Evolutionary conservation across 2,888 invertebrate genomes (phyloP), one percentile per base, ranked within the genome.

Genomic region (Platynereis dumerilii): DNA sequence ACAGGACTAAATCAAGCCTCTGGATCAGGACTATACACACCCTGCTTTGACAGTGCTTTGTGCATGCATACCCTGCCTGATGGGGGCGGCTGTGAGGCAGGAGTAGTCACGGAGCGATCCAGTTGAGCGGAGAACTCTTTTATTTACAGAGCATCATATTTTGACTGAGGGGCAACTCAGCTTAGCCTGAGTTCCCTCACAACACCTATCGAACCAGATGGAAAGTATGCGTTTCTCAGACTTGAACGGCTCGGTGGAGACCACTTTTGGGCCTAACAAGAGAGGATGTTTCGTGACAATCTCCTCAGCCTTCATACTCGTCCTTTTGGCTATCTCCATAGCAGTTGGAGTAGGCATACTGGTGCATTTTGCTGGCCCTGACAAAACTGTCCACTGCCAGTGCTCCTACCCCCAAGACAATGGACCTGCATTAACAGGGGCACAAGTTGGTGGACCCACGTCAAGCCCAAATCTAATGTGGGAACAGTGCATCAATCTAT

Each of bases 301-400:
- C 7, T 48, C 52, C 22, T 74, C 72, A 48, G 78, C 73, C 2
- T 77, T 78, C 58, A 63, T 76, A 42, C 66, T 77, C 20, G 70
- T 71, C 29, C 67, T 78, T 42, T 60, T 78, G 60, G 76, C 75
- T 1, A 58, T 75, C n/a, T 65, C 71, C 2, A 57, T 77, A 0
- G 75, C 76, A 10, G 75, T 78, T 2, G 76, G 76, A 2, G 76
- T 78, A n/a, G 78, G 77, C 2, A 65, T 78, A 17, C 74, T 77
- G 26, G 77, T 77, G 26, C 74, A 76, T 62, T 76, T 78, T 65
- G 76, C 77, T 0, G 71, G 71, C 5, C 57, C 2, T 27, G 70
- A 87, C 87, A 69, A 90, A 90, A 65, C 68, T 10, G 58, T 76
- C 15, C 72, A 73, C 42, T 77, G 77, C 59, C 65, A 70, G 15